Conservation (phyloP, 2,888 invertebrate genomes). For the Pammene fasciana region DNA sequence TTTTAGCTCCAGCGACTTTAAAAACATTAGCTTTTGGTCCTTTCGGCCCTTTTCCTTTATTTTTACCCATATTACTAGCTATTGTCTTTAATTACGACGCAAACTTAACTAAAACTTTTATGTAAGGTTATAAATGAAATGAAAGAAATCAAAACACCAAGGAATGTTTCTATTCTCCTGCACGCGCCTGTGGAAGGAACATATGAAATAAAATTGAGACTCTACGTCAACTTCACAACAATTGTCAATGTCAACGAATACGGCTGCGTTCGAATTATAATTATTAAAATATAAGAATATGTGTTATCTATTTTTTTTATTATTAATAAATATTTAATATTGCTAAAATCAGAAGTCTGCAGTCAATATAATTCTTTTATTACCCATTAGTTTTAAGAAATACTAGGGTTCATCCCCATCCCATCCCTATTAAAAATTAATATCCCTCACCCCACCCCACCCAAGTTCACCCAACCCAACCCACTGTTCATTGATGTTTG, state of each 20-base stretch:
- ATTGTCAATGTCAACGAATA: not conserved
- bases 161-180: no score
- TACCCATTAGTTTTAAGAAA: no score
- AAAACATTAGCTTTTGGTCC: slow-evolving; percentile 72
- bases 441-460: slow-evolving; percentile 19
- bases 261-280: slow-evolving; percentile 20
- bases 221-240: no score
- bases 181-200: no score
- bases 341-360: not conserved
- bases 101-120: not conserved
- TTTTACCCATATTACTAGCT: slow-evolving; percentile 66
- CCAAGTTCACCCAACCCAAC: slow-evolving; percentile 15
- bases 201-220: no score
- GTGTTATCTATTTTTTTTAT: no score
- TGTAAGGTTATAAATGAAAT: slow-evolving; percentile 1
- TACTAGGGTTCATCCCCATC: not conserved
- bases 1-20: slow-evolving; percentile 78
- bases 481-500: not conserved
- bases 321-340: no score
- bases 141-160: not conserved
- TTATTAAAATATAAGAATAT: not conserved
- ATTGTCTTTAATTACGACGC: slow-evolving; percentile 1
- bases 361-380: not conserved
- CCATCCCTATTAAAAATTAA: slow-evolving; percentile 6
- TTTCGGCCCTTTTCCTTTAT: slow-evolving; percentile 66